Base-by-base conservation (phyloP, 2,888 invertebrate genomes). In the Zhuqinia jingwanae region DNA sequence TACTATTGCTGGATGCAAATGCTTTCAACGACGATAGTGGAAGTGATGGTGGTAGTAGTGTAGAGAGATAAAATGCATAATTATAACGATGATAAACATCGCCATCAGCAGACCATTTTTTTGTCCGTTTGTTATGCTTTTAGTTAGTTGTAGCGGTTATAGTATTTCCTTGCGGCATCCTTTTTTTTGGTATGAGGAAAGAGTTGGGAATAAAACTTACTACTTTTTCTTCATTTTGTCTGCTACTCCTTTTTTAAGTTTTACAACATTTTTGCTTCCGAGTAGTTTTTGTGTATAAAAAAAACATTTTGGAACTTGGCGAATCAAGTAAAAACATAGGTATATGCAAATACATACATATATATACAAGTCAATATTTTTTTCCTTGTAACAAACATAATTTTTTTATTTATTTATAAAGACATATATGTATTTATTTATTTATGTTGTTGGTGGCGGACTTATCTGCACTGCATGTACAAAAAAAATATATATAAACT, bases 11-110 rank as follows among this genome's bases (percentile, higher is more conserved):
- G n/a, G n/a, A 60, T 56, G 56, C 56, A 60, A 60, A 60, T 60
- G 27, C 25, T 25, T 36, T 36, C 8, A 36, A 36, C 36, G 25
- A 11, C 13, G 63, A 11, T 2, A 50, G n/a, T 50, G 50, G 50
- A n/a, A n/a, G n/a, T n/a, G n/a, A 53, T 53, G 25, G 25, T 50
- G 63, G 20, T 2, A 50, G n/a, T 50, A 13, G 50, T 36, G 36
- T 36, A 20, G 36, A 60, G 30, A 65, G 36, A 36, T 36, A 36
- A 65, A 60, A 30, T 27, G 65, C 30, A 65, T 65, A 65, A 65
- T 65, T 65, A 65, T 65, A 65, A 65, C n/a, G 65, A 30, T 65
- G 36, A 8, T 13, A 65, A 65, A 30, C 36, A 63, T 63, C 63
- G 30, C 30, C 36, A n/a, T 47, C 47, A 47, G 11, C 47, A 56